Conservation (phyloP, 2,113 vertebrate genomes). For the Cyprinus carpio region DNA sequence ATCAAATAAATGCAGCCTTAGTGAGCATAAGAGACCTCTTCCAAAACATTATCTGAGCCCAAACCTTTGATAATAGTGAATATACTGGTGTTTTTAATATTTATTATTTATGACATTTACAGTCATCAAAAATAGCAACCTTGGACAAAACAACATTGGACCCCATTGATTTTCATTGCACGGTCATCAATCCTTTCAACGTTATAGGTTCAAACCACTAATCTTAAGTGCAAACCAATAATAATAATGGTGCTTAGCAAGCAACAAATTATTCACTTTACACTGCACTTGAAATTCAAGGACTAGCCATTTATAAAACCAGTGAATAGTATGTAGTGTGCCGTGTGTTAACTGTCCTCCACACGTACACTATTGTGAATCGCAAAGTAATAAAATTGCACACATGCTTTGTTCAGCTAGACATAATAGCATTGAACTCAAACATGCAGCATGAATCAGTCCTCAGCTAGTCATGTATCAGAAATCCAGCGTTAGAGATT, state of each 20-base stretch:
- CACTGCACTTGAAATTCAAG: not conserved
- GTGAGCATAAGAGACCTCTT: not conserved
- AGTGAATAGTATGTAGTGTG: not conserved
- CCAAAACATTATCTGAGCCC: not conserved
- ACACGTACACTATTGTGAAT: not conserved
- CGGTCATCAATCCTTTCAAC: not conserved
- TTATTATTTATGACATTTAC: not conserved
- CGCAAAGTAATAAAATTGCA: not conserved
- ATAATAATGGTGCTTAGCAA: not conserved
- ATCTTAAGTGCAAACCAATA: not conserved
- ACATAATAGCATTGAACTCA: not conserved
- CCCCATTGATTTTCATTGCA: not conserved
- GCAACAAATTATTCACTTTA: not conserved
- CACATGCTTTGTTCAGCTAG: not conserved
- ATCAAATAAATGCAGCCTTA: not conserved
- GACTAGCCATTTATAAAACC: not conserved
- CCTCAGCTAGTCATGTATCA: constrained; percentile 24
- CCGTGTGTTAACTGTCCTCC: not conserved
- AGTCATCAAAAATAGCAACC: too few relatives aligned
- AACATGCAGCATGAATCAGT: constrained; percentile 17
- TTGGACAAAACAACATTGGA: too few relatives aligned
- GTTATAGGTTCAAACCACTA: not conserved
- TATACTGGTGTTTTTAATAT: not conserved
- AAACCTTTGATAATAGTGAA: too few relatives aligned
- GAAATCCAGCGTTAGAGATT: constrained; percentile 44